These are phyloP conservation scores for Umimayanthus kanabou DNA, from an alignment of 92 coral and sea anemone species.

Conservation along the genomic window DNA sequence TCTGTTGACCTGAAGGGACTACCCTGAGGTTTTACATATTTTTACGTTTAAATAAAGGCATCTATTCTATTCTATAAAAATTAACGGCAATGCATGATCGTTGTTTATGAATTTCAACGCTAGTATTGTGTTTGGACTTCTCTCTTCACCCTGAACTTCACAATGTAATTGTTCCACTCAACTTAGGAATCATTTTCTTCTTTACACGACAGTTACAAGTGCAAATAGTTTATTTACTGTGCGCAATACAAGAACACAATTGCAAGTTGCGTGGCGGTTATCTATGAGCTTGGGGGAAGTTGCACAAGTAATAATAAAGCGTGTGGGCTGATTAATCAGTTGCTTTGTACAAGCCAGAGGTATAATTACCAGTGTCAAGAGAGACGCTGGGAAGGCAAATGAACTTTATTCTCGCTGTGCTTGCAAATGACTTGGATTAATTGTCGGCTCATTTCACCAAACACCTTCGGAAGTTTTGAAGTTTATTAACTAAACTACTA, in stretches of 20 bases:
- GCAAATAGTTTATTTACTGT: neutral
- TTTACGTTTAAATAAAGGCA: no score
- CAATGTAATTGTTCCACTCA: neutral
- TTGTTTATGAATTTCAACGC: neutral
- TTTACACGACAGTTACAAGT: neutral
- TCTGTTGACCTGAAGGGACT: no score
- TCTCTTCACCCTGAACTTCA: neutral
- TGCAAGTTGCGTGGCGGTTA: neutral
- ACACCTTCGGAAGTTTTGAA: constrained; percentile 5
- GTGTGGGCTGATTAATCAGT: neutral
- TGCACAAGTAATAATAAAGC: neutral
- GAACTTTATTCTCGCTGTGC: neutral
- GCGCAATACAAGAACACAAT: neutral
- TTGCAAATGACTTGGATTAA: neutral
- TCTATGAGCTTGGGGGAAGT: neutral
- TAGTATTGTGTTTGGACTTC: neutral
- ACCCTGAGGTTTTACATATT: no score
- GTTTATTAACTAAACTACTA: neutral
- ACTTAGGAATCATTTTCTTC: no score
- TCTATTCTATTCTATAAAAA: no score
- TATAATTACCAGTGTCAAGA: neutral
- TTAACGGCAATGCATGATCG: no score
- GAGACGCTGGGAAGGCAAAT: neutral
- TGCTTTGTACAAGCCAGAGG: neutral
- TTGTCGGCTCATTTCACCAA: neutral